A percentile compares a stretch with the other conserved stretches of the same genome.
These are phyloP conservation scores for Sesamia nonagrioides DNA, from an alignment of 1,140 invertebrate genomes.

Conservation along the genomic window DNA sequence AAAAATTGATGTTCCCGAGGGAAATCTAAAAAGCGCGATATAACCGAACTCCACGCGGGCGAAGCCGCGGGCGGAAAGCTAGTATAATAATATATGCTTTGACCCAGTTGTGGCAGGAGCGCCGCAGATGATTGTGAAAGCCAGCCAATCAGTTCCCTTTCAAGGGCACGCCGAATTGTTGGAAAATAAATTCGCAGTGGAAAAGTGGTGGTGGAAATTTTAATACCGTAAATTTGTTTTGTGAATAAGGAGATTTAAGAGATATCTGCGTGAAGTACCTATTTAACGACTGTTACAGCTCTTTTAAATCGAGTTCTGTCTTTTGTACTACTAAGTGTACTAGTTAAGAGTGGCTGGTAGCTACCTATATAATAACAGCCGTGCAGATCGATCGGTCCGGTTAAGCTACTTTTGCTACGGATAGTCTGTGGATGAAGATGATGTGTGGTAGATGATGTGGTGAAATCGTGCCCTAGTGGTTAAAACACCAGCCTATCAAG, in stretches of 20 bases:
- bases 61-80: too few relatives aligned
- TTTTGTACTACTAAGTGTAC: neutral
- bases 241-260: neutral
- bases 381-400: too few relatives aligned
- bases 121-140: neutral
- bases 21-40: too few relatives aligned
- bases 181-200: conserved; percentile 3
- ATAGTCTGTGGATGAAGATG: too few relatives aligned
- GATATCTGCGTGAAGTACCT: neutral
- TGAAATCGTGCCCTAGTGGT: too few relatives aligned
- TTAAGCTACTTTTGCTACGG: too few relatives aligned
- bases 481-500: too few relatives aligned
- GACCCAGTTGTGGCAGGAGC: conserved; percentile 13
- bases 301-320: neutral
- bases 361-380: too few relatives aligned
- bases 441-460: too few relatives aligned
- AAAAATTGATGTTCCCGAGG: too few relatives aligned
- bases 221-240: neutral
- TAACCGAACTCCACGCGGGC: too few relatives aligned
- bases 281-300: neutral
- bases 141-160: conserved; percentile 31
- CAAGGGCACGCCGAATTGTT: conserved; percentile 10
- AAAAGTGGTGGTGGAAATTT: neutral
- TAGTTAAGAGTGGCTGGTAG: too few relatives aligned
- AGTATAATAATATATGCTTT: conserved; percentile 16